These are phyloP conservation scores for Lycorma delicatula DNA, from an alignment of 1,140 invertebrate species.

Conservation along the genomic window DNA sequence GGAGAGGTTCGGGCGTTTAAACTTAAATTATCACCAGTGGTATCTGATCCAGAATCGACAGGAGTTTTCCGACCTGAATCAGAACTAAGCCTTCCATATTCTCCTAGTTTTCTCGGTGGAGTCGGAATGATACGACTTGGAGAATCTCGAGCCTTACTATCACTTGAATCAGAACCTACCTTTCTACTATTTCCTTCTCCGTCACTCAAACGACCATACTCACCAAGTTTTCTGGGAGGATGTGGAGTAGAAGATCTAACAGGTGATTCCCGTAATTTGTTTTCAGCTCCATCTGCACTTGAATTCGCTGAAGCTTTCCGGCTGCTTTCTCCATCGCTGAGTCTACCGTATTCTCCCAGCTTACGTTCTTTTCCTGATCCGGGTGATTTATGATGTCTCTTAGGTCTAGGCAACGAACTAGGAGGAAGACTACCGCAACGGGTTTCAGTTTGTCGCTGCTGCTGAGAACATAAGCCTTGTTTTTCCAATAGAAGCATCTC, in stretches of 20 bases:
- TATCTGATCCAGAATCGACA: constrained; percentile 6
- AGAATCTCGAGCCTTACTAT: constrained; percentile 15
- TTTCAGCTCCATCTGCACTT: constrained; percentile 11
- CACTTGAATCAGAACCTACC: constrained; percentile 3
- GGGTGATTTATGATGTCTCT: constrained; percentile 46
- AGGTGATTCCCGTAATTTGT: constrained; percentile 13
- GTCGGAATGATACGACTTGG: constrained; percentile 16
- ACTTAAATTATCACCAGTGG: constrained; percentile 6
- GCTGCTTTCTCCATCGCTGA: constrained; percentile 27
- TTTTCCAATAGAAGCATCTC: constrained; percentile 66
- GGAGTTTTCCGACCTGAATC: constrained; percentile 17
- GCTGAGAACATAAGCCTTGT: constrained; percentile 63
- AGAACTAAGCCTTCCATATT: constrained; percentile 25
- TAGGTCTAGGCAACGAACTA: constrained; percentile 55
- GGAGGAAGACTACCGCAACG: constrained; percentile 50
- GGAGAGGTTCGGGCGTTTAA: constrained; percentile 13
- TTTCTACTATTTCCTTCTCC: constrained; percentile 18
- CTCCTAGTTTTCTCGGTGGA: constrained; percentile 22
- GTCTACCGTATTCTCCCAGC: constrained; percentile 26
- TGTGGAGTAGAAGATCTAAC: constrained; percentile 14
- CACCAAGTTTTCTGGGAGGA: constrained; percentile 25
- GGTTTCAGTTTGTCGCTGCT: constrained; percentile 50
- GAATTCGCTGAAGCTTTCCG: constrained; percentile 20
- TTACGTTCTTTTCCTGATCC: constrained; percentile 38
- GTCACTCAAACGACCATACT: constrained; percentile 30